phyloP scores from a whole-genome alignment of 2,113 vertebrate genomes.

The Apodemus speciosus region DNA sequence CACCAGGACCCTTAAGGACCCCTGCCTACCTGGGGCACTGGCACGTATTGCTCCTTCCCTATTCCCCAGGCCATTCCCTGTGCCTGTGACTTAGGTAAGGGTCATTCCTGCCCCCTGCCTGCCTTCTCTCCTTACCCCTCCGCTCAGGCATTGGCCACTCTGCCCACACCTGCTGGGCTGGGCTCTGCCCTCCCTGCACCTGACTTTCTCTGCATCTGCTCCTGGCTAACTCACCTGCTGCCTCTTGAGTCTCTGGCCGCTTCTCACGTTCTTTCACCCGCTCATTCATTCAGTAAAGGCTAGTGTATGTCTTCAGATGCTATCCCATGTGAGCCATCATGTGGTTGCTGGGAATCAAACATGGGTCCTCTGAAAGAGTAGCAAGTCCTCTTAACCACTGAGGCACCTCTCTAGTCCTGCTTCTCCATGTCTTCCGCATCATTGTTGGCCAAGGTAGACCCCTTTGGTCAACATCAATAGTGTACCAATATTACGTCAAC shows the following conservation, averaged over 20 bases:
- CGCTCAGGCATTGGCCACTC: no score
- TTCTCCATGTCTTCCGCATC: neutral
- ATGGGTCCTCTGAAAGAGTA: neutral
- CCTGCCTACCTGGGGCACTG: neutral
- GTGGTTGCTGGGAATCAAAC: neutral
- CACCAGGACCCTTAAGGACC: neutral
- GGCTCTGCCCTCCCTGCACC: neutral
- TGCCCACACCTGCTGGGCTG: no score
- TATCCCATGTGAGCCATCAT: neutral
- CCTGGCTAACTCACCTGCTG: neutral
- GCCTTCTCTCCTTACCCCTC: neutral
- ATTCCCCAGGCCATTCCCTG: neutral
- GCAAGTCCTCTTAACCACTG: neutral
- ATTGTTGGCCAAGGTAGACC: neutral
- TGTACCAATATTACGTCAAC: neutral
- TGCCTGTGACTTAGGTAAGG: neutral
- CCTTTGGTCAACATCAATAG: neutral
- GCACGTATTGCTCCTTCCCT: neutral
- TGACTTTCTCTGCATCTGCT: neutral
- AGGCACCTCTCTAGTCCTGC: neutral
- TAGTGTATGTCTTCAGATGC: neutral
- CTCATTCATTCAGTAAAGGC: neutral
- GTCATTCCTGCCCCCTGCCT: rapidly evolving
- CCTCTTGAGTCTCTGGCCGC: neutral
- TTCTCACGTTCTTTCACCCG: neutral